A percentile compares a stretch with the other conserved stretches of the same genome.
Conservation (phyloP, 2,797 vertebrate genomes). For the Anomalospiza imberbis region DNA sequence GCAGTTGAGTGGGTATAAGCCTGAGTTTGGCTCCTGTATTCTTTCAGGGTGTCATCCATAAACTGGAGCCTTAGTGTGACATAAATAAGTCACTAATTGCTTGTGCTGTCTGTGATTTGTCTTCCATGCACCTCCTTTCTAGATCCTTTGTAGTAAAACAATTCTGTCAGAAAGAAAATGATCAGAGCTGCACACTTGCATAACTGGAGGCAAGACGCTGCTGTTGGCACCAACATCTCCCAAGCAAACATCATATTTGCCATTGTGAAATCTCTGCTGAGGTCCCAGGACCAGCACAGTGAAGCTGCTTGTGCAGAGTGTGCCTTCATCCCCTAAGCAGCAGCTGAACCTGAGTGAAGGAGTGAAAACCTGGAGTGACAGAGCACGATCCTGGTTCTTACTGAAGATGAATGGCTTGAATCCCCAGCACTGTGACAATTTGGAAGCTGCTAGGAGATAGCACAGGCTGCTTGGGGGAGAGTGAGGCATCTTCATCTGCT, state of each 20-base stretch:
- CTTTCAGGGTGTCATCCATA: background rate
- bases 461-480: background rate
- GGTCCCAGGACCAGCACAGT: background rate
- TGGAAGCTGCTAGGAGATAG: background rate
- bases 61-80: background rate
- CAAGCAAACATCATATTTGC: background rate
- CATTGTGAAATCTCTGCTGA: background rate
- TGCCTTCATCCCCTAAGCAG: background rate
- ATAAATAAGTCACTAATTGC: background rate
- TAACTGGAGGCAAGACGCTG: background rate
- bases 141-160: background rate
- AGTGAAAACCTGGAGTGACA: background rate
- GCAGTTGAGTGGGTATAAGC: background rate
- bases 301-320: accelerated
- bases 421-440: background rate
- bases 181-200: background rate
- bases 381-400: background rate
- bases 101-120: background rate
- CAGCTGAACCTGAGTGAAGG: background rate
- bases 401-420: background rate
- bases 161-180: background rate
- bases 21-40: background rate
- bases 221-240: background rate
- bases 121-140: background rate
- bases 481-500: background rate